Evolutionary conservation across 2,113 vertebrate species (phyloP).

Genomic region (Forbesichthys papilliferus): DNA sequence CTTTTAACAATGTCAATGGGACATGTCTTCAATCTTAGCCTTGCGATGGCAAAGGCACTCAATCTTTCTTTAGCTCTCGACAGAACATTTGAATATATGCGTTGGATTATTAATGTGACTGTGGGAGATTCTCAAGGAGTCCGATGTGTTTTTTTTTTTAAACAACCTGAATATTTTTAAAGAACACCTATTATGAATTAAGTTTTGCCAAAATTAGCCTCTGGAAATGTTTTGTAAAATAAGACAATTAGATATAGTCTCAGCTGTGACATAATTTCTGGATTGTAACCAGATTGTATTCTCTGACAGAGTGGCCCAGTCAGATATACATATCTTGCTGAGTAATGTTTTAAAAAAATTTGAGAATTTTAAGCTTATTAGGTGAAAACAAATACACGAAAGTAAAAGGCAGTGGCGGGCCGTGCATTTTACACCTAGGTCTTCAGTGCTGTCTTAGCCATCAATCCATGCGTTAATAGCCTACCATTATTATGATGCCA

Average conservation of each 20-base stretch:
- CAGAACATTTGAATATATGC: conserved; percentile 97
- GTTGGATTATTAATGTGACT: conserved; percentile 91
- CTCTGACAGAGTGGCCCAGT: no score
- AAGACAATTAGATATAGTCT: conserved; percentile 16
- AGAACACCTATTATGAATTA: not conserved
- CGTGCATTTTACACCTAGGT: no score
- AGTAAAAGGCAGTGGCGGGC: no score
- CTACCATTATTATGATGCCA: no score
- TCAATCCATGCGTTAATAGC: no score
- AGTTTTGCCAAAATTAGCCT: no score
- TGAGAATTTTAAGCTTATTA: no score
- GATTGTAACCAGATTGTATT: no score
- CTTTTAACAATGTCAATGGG: conserved; percentile 97
- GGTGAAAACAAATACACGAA: no score
- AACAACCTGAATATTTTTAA: conserved; percentile 52
- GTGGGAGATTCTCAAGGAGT: conserved; percentile 75
- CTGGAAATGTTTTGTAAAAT: not conserved
- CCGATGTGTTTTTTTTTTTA: conserved; percentile 25
- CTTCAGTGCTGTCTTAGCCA: no score
- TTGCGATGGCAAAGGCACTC: conserved; percentile 86
- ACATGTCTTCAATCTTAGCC: conserved; percentile 95
- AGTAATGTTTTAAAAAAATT: no score
- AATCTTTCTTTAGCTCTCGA: conserved; percentile 93
- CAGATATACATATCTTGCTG: no score
- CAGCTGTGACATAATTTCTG: not conserved